A percentile compares a stretch with the other conserved stretches of the same genome.
Evolutionary conservation across 2,888 invertebrate genomes (phyloP).

Genomic region (Iselma pallidipennis): DNA sequence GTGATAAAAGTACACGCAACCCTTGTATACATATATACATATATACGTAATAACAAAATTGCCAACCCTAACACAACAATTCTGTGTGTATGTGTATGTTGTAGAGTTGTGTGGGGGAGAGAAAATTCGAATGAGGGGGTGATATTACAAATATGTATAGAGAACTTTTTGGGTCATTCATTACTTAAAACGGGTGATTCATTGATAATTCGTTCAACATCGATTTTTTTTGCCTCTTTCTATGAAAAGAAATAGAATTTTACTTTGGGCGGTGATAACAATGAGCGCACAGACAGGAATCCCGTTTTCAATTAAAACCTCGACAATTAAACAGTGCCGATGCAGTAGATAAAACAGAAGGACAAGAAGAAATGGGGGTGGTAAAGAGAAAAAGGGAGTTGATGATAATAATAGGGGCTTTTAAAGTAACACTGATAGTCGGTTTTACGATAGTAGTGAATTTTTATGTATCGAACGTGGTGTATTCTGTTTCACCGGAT

Average conservation of each 20-base stretch:
- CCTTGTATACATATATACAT: conserved; percentile 25
- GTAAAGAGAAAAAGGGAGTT: neutral
- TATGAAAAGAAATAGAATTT: too few species aligned
- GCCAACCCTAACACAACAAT: conserved; percentile 10
- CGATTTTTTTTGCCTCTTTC: neutral
- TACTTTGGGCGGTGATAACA: neutral
- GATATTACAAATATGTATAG: too few species aligned
- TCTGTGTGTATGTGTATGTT: neutral
- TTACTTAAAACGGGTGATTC: conserved; percentile 24
- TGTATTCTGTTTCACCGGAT: conserved; percentile 13
- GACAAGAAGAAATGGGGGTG: neutral
- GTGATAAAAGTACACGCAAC: conserved; percentile 35
- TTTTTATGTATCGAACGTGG: conserved; percentile 19
- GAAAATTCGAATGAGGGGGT: conserved; percentile 10
- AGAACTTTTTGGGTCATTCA: conserved; percentile 12
- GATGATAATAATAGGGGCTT: conserved; percentile 12
- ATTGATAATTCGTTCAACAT: conserved; percentile 7
- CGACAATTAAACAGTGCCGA: neutral
- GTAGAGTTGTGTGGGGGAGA: conserved; percentile 1
- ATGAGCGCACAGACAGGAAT: neutral
- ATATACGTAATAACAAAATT: conserved; percentile 12
- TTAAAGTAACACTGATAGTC: conserved; percentile 6
- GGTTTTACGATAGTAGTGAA: conserved; percentile 12
- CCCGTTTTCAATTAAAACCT: neutral
- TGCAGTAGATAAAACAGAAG: neutral